Conservation (phyloP, 2,888 invertebrate genomes). For the Mythimna vitellina region DNA sequence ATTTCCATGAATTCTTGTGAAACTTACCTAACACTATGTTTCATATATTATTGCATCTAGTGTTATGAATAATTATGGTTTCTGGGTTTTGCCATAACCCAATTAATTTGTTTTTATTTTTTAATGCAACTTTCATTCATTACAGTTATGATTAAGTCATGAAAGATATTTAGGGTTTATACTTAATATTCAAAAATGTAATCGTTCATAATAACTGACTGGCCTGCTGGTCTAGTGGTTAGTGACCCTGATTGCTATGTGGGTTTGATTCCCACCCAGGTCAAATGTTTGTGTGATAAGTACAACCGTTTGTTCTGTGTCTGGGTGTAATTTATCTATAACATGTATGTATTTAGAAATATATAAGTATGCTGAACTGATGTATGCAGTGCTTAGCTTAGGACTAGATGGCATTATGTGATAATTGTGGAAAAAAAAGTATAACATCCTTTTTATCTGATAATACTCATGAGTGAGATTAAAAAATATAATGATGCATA, state of each 20-base stretch:
- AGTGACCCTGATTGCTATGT: too few relatives aligned
- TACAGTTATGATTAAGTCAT: background rate
- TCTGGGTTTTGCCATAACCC: background rate
- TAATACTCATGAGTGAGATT: background rate
- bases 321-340: too few relatives aligned
- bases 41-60: background rate
- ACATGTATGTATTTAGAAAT: too few relatives aligned
- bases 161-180: background rate
- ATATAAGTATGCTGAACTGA: too few relatives aligned
- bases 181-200: background rate
- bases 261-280: too few relatives aligned
- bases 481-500: slow-evolving; percentile 16
- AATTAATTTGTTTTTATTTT: background rate
- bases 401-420: too few relatives aligned
- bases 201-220: too few relatives aligned
- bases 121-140: background rate
- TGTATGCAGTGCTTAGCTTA: too few relatives aligned
- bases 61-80: background rate
- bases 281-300: too few relatives aligned
- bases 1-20: background rate
- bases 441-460: background rate
- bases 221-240: too few relatives aligned
- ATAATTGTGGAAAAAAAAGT: background rate
- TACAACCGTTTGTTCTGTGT: too few relatives aligned
- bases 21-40: background rate